Evolutionary conservation across 1,140 invertebrate species (phyloP).

Genomic region (Drosophila seguyi): DNA sequence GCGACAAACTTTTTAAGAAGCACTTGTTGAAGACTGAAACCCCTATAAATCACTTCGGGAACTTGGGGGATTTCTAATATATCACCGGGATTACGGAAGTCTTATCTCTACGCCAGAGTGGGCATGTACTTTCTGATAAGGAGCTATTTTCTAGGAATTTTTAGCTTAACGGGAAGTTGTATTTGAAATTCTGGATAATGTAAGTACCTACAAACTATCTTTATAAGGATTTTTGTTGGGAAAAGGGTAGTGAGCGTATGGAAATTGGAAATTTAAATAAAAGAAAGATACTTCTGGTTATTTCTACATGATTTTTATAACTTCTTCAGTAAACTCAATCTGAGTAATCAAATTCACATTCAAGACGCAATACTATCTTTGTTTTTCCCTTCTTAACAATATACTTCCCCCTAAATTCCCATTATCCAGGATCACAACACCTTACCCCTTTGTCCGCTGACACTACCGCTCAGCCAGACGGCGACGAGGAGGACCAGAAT

Average conservation of each 20-base stretch:
- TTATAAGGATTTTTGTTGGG: background rate
- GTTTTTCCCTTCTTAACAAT: background rate
- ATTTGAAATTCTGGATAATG: background rate
- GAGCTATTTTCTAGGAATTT: conserved; percentile 2
- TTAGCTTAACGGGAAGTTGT: too few species aligned
- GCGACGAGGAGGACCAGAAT: conserved; percentile 19
- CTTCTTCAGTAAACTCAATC: too few species aligned
- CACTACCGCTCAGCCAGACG: conserved; percentile 18
- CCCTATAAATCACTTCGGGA: conserved; percentile 3
- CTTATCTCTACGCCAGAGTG: conserved; percentile 17
- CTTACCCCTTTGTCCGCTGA: conserved; percentile 35
- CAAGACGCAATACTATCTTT: too few species aligned
- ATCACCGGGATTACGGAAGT: conserved; percentile 17
- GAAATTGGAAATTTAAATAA: too few species aligned
- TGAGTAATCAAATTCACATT: too few species aligned
- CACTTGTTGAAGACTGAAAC: background rate
- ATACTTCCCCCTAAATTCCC: background rate
- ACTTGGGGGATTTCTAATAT: conserved; percentile 3
- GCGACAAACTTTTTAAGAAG: background rate
- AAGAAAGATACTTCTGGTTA: too few species aligned
- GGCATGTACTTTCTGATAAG: conserved; percentile 8
- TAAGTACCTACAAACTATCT: background rate
- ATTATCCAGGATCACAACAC: background rate
- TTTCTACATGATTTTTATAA: too few species aligned
- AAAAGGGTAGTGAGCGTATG: too few species aligned